phyloP scores from a whole-genome alignment of 2,888 invertebrate genomes.

The Scaptomyza flava region DNA sequence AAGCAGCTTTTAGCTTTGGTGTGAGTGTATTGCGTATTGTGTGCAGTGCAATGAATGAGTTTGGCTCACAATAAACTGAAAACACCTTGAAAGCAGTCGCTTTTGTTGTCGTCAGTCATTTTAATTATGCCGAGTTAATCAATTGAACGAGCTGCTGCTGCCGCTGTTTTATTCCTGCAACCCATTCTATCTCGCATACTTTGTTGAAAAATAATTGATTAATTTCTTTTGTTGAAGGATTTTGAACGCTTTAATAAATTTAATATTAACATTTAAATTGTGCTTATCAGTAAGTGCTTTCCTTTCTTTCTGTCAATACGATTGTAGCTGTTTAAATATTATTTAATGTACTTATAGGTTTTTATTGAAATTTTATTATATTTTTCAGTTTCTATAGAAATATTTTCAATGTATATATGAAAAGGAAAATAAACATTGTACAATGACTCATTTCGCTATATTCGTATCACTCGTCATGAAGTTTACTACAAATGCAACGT shows the following conservation, averaged over 20 bases:
- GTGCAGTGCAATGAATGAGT: conserved; percentile 36
- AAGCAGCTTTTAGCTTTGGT: conserved; percentile 21
- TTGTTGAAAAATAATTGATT: background rate
- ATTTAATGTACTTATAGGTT: background rate
- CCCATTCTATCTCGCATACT: conserved; percentile 1
- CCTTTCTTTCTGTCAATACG: too few relatives aligned
- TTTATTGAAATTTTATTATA: background rate
- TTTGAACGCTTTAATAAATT: too few relatives aligned
- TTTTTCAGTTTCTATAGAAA: background rate
- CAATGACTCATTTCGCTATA: too few relatives aligned
- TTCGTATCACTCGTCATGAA: too few relatives aligned
- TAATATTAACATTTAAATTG: background rate
- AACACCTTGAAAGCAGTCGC: conserved; percentile 10
- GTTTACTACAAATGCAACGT: too few relatives aligned
- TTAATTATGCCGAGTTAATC: conserved; percentile 59
- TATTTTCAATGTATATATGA: background rate
- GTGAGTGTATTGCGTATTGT: conserved; percentile 2
- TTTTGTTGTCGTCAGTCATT: conserved; percentile 34
- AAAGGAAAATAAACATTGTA: background rate
- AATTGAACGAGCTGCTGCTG: conserved; percentile 29
- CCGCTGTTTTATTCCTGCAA: conserved; percentile 7
- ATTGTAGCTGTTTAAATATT: too few relatives aligned
- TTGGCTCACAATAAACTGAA: conserved; percentile 39
- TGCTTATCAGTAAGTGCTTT: too few relatives aligned
- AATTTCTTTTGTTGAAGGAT: too few relatives aligned